Evolutionary conservation across 2,797 vertebrate genomes (phyloP), one percentile per base, ranked within the genome.

Genomic region (Hemibagrus guttatus): DNA sequence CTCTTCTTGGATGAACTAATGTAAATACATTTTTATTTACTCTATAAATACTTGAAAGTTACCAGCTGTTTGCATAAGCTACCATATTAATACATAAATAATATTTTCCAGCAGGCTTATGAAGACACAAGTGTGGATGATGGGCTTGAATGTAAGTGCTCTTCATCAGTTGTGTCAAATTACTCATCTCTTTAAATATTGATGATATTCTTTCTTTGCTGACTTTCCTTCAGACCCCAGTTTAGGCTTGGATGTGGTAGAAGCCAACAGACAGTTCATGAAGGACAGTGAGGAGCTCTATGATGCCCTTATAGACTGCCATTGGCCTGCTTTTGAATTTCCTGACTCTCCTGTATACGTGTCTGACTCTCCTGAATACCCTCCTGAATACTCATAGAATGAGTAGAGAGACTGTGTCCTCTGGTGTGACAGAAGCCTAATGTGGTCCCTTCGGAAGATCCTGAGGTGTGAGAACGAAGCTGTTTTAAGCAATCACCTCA

Each of bases 261-360:
- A 97, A 90, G 95, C 96, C 31, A 97, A 97, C 86, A 95, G 94
- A 71, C 95, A 96, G 83, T 97, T 96, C 90, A 97, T 97, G 95
- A 95, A 96, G 61, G 95, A 97, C 91, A 97, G 96, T 0, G 96
- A 97, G 90, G 96, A 97, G 90, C 94, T 97, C 17, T 97, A 97
- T 0, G 95, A 97, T 0, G 96, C 96, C 6, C 89, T 97, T 78
- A 97, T 96, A 95, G 94, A 96, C 89, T 97, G 96, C 91, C 96
- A 96, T 63, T 97, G 96, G 96, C 96, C 96, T 89, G 95, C 96
- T 76, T 93, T 96, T 91, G 96, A 97, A 91, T 94, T 92, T 0
- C 74, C 86, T 42, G 61, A 81, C 59, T 23, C 42, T 26, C 58
- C 56, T 68, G 63, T 69, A 85, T 58, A 79, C 31, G 23, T 8